Base-by-base conservation (phyloP, 2,797 vertebrate genomes). In the Denticeps clupeoides region DNA sequence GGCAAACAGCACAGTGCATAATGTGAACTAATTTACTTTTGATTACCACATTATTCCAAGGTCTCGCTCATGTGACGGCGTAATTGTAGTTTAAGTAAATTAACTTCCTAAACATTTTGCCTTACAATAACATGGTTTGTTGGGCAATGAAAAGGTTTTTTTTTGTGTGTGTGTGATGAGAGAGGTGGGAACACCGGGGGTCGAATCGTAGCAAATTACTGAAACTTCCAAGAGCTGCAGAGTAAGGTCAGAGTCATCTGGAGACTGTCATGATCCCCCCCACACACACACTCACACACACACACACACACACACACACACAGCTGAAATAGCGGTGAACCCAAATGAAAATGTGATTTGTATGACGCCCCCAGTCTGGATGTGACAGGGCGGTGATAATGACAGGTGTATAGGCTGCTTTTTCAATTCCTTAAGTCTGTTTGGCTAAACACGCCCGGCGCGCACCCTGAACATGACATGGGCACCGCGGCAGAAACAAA, bases 71-170 rank as follows among this genome's bases (percentile, higher is more conserved):
- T 64, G 69, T 75, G 70, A 78, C 71, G 61, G 64, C 60, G 65
- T 77, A 78, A 79, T 73, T 78, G 75, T 76, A 73, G 70, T 74
- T 63, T 65, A 78, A 78, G 70, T 76, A 81, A 80, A 78, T 78
- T 71, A 77, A 77, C 67, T 79, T 74, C 65, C 65, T 65, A 80
- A 77, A 82, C 60, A 65, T 71, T 73, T 69, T 75, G 70, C 69
- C 66, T 72, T 72, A 77, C 67, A 73, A 73, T 62, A 69, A 69
- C 63, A 41, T 29, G 42, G 26, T 45, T 55, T 62, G 46, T 54
- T 43, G 49, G 47, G 40, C 12, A 45, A 44, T 40, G 26, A 46
- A 45, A 41, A 38, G 23, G 27, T 41, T 54, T 25, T 13, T 26
- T 48, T 25, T 4, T 21, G 19, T 19, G 38, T 4, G 11, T 21